These are phyloP conservation scores for Pollicipes pollicipes DNA, from an alignment of 1,140 invertebrate species.

Conservation along the genomic window DNA sequence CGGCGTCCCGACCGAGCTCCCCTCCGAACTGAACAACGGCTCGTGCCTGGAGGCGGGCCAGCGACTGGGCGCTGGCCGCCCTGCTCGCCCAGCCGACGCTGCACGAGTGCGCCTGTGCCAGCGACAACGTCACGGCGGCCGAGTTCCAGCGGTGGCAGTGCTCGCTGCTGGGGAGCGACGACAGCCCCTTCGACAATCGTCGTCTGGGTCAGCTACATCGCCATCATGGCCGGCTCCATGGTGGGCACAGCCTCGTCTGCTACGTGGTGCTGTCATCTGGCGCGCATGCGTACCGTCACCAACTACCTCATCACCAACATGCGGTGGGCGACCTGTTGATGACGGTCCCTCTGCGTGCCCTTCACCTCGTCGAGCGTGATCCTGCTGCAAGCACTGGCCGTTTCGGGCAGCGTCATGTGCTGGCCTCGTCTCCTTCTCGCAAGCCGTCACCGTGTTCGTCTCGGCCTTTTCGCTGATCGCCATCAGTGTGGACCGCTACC, in stretches of 20 bases:
- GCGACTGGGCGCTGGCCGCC: no score
- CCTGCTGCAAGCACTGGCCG: constrained; percentile 59
- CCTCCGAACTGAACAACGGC: no score
- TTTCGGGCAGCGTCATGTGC: constrained; percentile 58
- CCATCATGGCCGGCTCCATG: constrained; percentile 52
- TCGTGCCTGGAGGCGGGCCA: no score
- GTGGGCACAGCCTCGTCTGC: constrained; percentile 58
- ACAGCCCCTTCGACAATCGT: constrained; percentile 35
- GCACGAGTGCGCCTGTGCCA: no score
- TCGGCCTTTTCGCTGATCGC: constrained; percentile 68
- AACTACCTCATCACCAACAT: constrained; percentile 75
- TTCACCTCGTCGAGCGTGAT: constrained; percentile 59
- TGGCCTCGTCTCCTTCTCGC: constrained; percentile 51
- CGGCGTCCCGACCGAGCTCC: no score
- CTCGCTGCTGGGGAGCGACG: no score
- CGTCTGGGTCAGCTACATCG: constrained; percentile 51
- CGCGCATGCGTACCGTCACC: constrained; percentile 66
- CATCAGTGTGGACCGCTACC: constrained; percentile 67
- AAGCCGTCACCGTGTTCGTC: constrained; percentile 61
- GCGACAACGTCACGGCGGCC: no score
- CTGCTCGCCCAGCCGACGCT: no score
- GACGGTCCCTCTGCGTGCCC: constrained; percentile 66
- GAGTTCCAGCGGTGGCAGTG: no score
- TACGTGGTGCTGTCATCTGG: constrained; percentile 55
- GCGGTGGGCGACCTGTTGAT: constrained; percentile 68